phyloP scores from a whole-genome alignment of 2,888 invertebrate genomes.

The Azorinus chamasolen region DNA sequence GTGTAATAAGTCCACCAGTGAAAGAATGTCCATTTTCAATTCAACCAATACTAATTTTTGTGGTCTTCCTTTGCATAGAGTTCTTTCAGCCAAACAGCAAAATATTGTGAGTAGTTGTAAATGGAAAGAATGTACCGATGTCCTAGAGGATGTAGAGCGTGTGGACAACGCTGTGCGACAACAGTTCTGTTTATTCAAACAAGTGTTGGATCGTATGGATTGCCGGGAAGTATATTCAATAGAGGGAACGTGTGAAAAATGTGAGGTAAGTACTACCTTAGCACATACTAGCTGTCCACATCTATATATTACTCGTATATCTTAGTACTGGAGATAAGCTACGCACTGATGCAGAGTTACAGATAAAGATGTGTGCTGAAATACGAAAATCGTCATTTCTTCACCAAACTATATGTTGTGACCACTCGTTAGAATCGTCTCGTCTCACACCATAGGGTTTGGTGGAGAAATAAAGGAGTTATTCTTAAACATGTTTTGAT shows the following conservation, averaged over 20 bases:
- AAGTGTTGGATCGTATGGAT: slow-evolving; percentile 43
- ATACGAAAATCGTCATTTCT: too few relatives aligned
- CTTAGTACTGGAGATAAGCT: too few relatives aligned
- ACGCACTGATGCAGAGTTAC: too few relatives aligned
- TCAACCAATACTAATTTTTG: slow-evolving; percentile 36
- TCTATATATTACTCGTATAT: too few relatives aligned
- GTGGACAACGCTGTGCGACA: slow-evolving; percentile 34
- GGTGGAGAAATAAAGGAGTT: too few relatives aligned
- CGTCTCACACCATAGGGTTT: too few relatives aligned
- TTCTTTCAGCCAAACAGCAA: slow-evolving; percentile 34
- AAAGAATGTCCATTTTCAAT: slow-evolving; percentile 15
- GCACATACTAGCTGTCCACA: too few relatives aligned
- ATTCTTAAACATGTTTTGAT: too few relatives aligned
- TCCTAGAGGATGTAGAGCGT: slow-evolving; percentile 21
- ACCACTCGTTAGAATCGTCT: too few relatives aligned
- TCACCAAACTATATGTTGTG: too few relatives aligned
- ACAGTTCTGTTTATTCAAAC: slow-evolving; percentile 37
- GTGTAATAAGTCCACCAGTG: slow-evolving; percentile 23
- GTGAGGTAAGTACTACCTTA: slow-evolving; percentile 43
- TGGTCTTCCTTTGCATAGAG: slow-evolving; percentile 43
- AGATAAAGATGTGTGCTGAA: too few relatives aligned
- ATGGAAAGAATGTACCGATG: slow-evolving; percentile 31
- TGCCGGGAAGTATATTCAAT: slow-evolving; percentile 35
- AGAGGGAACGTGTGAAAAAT: slow-evolving; percentile 28
- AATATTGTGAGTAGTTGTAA: slow-evolving; percentile 27